Base-by-base conservation (phyloP, 2,888 invertebrate genomes). In the Willowsia nigromaculata region DNA sequence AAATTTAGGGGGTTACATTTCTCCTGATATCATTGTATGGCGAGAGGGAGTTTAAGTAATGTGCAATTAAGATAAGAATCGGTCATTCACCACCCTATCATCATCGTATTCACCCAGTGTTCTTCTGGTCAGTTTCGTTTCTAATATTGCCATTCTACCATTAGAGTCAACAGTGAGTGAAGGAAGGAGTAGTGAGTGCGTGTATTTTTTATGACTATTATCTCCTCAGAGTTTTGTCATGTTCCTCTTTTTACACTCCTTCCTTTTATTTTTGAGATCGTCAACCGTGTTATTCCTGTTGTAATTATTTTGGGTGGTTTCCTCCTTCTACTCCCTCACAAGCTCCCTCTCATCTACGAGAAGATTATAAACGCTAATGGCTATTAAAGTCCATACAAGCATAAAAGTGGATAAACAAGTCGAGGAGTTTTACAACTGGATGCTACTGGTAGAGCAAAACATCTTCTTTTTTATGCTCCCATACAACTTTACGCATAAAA, bases 231-330 rank as follows among this genome's bases (percentile, higher is more conserved):
- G 74, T 62, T 85, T 50, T 78, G 62, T 78, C 65, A 65, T 78
- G 85, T 78, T 56, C 68, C 33, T 56, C 40, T 85, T 65, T n/a
- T 53, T 37, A 59, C 68, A n/a, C n/a, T n/a, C n/a, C n/a, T n/a
- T n/a, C n/a, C n/a, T n/a, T n/a, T n/a, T n/a, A n/a, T 59, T 40
- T 74, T 40, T 37, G 68, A 81, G 56, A 81, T 86, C 40, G 68
- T 81, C 78, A 76, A 30, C 85, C 33, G 85, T 86, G 62, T 78
- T 65, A 71, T 43, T n/a, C 50, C 33, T 56, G 5, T 13, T 74
- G 80, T 84, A 89, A 89, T 89, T 89, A 89, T 84, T 88, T 89
- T 89, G 89, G 89, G 85, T 81, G 85, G 89, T 89, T 89, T 89
- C 84, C 74, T 68, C 33, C 81, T 68, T 53, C 25, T 71, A 65